Evolutionary conservation across 2,113 vertebrate genomes (phyloP), one percentile per base, ranked within the genome.

Genomic region (Tylochromis polylepis): DNA sequence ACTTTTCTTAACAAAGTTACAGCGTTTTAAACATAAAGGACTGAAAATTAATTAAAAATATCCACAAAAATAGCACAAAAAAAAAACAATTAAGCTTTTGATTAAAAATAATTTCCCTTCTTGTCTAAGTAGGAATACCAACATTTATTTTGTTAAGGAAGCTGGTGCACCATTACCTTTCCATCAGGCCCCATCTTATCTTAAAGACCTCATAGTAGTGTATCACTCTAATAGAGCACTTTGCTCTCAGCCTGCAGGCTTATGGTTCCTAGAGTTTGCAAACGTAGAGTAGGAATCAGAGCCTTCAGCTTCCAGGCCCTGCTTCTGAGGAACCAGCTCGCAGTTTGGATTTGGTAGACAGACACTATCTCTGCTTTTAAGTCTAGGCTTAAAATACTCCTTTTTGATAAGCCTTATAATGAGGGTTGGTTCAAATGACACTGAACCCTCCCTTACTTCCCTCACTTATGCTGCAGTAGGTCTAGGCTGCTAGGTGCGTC

Each of bases 351-450:
- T 67, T 14, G 18, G 62, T 22, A 9, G 62, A 41, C 36, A 24
- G 62, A 67, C 62, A 67, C 0, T 22, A 22, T 41, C 36, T 0
- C 62, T 67, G 7, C n/a, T 67, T 41, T 41, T 41, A 12, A 67
- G 34, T 41, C n/a, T 41, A 67, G 20, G 34, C 36, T 67, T 67
- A 41, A 41, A 0, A 41, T 41, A 22, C 41, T 67, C 7, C 20
- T 22, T 15, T 67, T 41, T 67, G 62, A 41, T 67, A 22, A 41
- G 1, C 34, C 36, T 67, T 67, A 67, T 67, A 67, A 6, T 65
- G 6, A 38, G 22, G 20, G 20, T 38, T 38, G 34, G 3, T 41
- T 67, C 36, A 67, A 41, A 41, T 67, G 7, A 41, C 14, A 6
- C 62, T 67, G 36, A 67, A 41, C 62, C 11, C 34, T 15, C 36